A percentile compares a stretch with the other conserved stretches of the same genome.
phyloP scores from a whole-genome alignment of 2,888 invertebrate genomes.

The Punctoribates punctum region DNA sequence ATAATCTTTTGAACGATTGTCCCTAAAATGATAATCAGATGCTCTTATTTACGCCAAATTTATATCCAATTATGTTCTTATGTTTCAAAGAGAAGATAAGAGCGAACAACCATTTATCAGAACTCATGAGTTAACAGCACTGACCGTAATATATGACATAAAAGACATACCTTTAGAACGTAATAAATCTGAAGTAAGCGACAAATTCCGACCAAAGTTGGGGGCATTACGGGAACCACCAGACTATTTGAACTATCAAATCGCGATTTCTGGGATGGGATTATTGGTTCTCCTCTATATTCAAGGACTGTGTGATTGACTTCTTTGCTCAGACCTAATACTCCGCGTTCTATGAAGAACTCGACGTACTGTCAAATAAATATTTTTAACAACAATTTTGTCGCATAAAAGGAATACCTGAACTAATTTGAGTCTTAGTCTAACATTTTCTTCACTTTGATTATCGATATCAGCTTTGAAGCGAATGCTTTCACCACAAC shows the following conservation, averaged over 20 bases:
- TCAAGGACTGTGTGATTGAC: constrained; percentile 66
- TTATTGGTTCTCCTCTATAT: constrained; percentile 64
- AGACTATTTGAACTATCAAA: constrained; percentile 66
- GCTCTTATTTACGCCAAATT: no score
- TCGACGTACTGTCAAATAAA: constrained; percentile 63
- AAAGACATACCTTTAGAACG: constrained; percentile 62
- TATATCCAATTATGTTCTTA: no score
- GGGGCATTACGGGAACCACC: constrained; percentile 70
- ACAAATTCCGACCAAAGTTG: constrained; percentile 68
- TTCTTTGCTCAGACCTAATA: constrained; percentile 68
- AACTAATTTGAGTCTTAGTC: constrained; percentile 60
- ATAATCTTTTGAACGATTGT: no score
- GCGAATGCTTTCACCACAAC: constrained; percentile 67
- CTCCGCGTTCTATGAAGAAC: constrained; percentile 70
- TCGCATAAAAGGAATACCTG: constrained; percentile 55
- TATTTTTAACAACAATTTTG: background rate
- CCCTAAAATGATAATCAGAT: no score
- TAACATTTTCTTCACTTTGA: constrained; percentile 62
- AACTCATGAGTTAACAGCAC: no score
- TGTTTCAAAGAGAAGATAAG: no score
- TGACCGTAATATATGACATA: background rate
- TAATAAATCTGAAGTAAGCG: constrained; percentile 69
- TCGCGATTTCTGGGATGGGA: constrained; percentile 62
- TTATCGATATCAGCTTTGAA: constrained; percentile 68
- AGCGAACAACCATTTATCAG: no score